Evolutionary conservation across 1,140 invertebrate genomes (phyloP).

Genomic region (Gonioctena quinquepunctata): DNA sequence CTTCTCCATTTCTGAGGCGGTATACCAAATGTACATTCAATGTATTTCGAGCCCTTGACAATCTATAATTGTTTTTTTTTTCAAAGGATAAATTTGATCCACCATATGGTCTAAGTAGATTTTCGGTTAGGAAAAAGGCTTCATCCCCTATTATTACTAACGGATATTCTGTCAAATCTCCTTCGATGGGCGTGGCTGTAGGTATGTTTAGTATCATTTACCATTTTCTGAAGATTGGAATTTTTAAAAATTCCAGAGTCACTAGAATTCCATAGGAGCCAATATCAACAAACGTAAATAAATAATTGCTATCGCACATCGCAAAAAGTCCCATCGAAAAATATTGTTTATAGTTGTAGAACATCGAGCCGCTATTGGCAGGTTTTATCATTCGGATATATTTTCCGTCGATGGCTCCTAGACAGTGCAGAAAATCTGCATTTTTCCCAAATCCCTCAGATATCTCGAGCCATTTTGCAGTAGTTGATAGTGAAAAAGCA

Average conservation of each 20-base stretch:
- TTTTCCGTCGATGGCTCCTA: no score
- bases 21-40: constrained; percentile 8
- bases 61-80: constrained; percentile 1
- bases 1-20: not conserved
- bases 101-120: constrained; percentile 8
- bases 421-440: constrained; percentile 28
- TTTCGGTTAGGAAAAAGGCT: constrained; percentile 2
- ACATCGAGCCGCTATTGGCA: constrained; percentile 35
- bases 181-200: not conserved
- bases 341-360: no score
- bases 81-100: constrained; percentile 4
- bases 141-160: constrained; percentile 4
- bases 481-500: constrained; percentile 36
- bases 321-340: constrained; percentile 36
- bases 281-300: no score
- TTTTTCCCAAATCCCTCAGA: constrained; percentile 21
- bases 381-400: constrained; percentile 34
- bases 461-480: constrained; percentile 26
- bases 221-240: no score
- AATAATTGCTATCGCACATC: no score
- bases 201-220: no score
- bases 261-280: no score
- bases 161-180: constrained; percentile 5
- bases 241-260: no score
- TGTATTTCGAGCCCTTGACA: not conserved